Evolutionary conservation across 2,113 vertebrate species (phyloP).

Genomic region (Mungos mungo): DNA sequence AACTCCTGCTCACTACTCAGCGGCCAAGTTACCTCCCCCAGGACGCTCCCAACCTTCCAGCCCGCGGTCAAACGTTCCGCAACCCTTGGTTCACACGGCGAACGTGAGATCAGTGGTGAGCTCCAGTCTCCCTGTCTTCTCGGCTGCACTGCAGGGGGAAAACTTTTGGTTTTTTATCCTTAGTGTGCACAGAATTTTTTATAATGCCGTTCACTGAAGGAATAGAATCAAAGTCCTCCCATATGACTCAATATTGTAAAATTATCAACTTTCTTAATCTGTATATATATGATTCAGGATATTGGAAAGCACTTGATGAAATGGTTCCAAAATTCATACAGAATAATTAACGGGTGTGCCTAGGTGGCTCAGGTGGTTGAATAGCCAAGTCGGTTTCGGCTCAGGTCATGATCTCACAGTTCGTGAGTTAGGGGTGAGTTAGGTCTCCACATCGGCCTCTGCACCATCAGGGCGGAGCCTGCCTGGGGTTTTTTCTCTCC

Average conservation of each 20-base stretch:
- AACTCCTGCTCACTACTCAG: not conserved
- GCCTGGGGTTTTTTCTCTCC: too few relatives aligned
- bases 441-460: too few relatives aligned
- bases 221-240: not conserved
- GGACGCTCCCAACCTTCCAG: not conserved
- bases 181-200: not conserved
- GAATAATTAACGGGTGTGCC: not conserved
- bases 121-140: not conserved
- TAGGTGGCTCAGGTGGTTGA: too few relatives aligned
- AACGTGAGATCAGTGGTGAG: not conserved
- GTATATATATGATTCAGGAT: not conserved
- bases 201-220: not conserved
- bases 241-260: not conserved
- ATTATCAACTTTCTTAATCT: not conserved
- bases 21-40: not conserved
- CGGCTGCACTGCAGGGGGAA: not conserved
- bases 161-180: not conserved
- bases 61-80: not conserved
- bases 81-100: not conserved
- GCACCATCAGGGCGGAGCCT: too few relatives aligned
- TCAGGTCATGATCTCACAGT: too few relatives aligned
- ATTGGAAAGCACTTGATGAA: not conserved
- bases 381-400: too few relatives aligned
- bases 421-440: too few relatives aligned
- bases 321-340: not conserved